Percentiles rank a stretch among this genome's conserved stretches.
phyloP scores from a whole-genome alignment of 1,140 invertebrate species.

The Psix sp. region DNA sequence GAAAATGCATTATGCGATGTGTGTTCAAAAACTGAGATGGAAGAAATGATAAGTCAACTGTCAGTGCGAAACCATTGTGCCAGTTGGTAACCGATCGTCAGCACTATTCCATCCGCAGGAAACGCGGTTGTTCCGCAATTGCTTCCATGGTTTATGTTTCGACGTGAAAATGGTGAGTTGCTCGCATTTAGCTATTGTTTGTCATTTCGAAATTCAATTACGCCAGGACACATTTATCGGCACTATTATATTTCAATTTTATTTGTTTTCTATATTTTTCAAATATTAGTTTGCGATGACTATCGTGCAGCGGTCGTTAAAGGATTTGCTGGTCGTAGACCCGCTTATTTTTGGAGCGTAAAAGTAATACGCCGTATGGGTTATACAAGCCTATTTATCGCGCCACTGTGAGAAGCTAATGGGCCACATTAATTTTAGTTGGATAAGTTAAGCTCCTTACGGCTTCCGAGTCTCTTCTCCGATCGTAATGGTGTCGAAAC shows the following conservation, averaged over 20 bases:
- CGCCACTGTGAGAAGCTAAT: slow-evolving; percentile 5
- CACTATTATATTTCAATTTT: slow-evolving; percentile 6
- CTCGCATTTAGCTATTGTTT: slow-evolving; percentile 33
- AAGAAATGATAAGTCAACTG: slow-evolving; percentile 31
- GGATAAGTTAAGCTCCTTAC: slow-evolving; percentile 37
- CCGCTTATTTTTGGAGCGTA: slow-evolving; percentile 20
- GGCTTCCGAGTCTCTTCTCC: slow-evolving; percentile 2
- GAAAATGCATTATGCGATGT: slow-evolving; percentile 1
- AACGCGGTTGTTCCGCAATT: slow-evolving; percentile 21
- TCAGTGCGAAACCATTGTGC: slow-evolving; percentile 14
- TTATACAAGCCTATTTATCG: slow-evolving; percentile 27
- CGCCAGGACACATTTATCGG: slow-evolving; percentile 23
- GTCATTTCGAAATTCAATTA: slow-evolving; percentile 44
- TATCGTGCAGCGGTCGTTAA: slow-evolving; percentile 1
- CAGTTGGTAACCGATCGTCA: slow-evolving; percentile 21
- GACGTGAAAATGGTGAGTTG: slow-evolving; percentile 15
- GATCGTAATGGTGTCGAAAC: slow-evolving; percentile 14
- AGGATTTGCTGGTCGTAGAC: slow-evolving; percentile 2
- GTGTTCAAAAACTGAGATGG: slow-evolving; percentile 12
- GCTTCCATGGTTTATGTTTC: slow-evolving; percentile 31
- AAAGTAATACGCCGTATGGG: slow-evolving; percentile 4
- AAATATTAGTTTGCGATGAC: neutral
- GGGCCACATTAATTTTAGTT: slow-evolving; percentile 17
- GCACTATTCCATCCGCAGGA: slow-evolving; percentile 34
- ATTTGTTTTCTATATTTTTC: slow-evolving; percentile 5